Evolutionary conservation across 30 jellyfish, hydroid and myxozoan genomes (phyloP).

Genomic region (Aurelia sp.): DNA sequence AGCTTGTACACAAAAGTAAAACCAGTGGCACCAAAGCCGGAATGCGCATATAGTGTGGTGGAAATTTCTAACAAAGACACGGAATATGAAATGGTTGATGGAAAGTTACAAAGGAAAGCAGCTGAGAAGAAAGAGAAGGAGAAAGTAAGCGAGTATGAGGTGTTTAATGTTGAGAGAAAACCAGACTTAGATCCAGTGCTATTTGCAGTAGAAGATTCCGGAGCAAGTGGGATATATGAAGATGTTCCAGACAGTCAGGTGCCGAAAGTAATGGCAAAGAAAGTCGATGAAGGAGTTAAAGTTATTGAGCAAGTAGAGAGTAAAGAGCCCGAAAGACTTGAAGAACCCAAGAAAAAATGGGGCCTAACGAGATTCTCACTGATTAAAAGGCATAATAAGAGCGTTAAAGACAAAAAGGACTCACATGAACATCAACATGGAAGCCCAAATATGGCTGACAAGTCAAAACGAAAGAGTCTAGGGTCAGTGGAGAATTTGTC

Average conservation of each 20-base stretch:
- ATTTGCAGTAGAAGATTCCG: conserved; percentile 64
- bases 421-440: neutral
- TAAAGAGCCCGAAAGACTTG: conserved; percentile 1
- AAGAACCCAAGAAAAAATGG: conserved; percentile 49
- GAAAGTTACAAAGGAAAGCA: conserved; percentile 28
- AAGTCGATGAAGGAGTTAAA: neutral
- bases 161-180: neutral
- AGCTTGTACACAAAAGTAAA: conserved; percentile 54
- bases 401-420: neutral
- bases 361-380: conserved; percentile 60
- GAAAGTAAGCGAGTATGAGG: conserved; percentile 12
- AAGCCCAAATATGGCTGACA: conserved; percentile 6
- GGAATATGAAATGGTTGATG: conserved; percentile 57
- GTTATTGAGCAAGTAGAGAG: neutral
- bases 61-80: conserved; percentile 43
- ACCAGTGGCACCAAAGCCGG: conserved; percentile 46
- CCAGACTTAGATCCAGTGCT: conserved; percentile 44
- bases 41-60: conserved; percentile 72
- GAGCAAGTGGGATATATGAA: conserved; percentile 74
- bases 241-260: conserved; percentile 41
- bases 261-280: neutral
- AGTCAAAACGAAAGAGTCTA: neutral
- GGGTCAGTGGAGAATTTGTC: conserved; percentile 18
- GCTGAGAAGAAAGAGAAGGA: conserved; percentile 1
- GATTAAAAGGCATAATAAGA: conserved; percentile 19